These are phyloP conservation scores for Varanus salvator DNA, from an alignment of 2,113 vertebrate genomes.

Conservation along the genomic window DNA sequence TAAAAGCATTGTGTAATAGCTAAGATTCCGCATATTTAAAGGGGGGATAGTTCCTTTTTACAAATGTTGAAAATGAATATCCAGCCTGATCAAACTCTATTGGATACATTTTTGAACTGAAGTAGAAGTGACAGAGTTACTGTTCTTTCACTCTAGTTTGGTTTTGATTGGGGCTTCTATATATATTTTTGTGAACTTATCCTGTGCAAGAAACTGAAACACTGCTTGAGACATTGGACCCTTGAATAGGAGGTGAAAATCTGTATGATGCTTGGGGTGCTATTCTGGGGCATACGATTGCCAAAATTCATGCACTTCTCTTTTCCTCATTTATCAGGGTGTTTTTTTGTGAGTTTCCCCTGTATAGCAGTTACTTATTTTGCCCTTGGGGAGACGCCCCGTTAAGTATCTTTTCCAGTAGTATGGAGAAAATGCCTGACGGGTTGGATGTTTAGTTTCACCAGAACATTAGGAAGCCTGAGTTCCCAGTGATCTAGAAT, in stretches of 20 bases:
- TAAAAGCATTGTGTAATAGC: conserved; percentile 40
- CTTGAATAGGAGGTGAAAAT: background rate
- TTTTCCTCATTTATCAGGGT: background rate
- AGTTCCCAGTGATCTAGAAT: background rate
- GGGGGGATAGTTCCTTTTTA: background rate
- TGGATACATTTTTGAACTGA: background rate
- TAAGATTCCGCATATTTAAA: conserved; percentile 36
- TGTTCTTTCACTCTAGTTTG: background rate
- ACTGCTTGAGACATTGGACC: background rate
- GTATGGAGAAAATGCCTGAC: background rate
- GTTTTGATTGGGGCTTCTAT: background rate
- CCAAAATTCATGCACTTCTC: background rate
- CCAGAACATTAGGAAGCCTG: background rate
- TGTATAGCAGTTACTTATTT: background rate
- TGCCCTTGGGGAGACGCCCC: background rate
- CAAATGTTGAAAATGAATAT: background rate
- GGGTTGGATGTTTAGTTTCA: no score
- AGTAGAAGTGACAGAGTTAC: background rate
- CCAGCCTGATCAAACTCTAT: background rate
- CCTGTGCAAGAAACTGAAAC: background rate
- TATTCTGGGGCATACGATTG: background rate
- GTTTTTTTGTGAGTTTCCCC: background rate
- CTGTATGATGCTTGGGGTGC: background rate
- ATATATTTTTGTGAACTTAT: background rate
- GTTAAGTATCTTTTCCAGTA: background rate